These are phyloP conservation scores for Athripsodes cinereus DNA, from an alignment of 2,888 invertebrate species.

Conservation along the genomic window DNA sequence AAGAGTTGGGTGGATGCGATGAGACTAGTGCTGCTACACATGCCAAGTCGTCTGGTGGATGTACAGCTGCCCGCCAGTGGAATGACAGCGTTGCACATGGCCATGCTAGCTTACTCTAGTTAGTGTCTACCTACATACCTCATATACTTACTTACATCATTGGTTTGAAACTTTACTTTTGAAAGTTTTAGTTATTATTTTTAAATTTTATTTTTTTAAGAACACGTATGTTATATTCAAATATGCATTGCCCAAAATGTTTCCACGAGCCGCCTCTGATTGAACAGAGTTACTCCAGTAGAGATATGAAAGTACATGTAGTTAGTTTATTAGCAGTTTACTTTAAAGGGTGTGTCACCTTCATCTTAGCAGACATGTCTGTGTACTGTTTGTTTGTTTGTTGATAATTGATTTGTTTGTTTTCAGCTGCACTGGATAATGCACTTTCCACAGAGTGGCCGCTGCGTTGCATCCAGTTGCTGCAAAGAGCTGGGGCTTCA, in stretches of 20 bases:
- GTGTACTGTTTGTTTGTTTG: no score
- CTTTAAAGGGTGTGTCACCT: no score
- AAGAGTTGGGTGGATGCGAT: constrained; percentile 16
- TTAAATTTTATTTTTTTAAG: no score
- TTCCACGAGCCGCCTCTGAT: no score
- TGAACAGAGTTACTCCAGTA: not conserved
- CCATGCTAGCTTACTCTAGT: constrained; percentile 4
- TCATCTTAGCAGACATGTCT: no score
- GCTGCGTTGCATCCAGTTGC: not conserved
- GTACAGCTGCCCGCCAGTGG: constrained; percentile 5
- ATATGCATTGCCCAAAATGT: no score
- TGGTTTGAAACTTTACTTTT: no score
- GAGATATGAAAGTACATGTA: not conserved
- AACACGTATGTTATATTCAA: no score
- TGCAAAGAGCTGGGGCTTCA: not conserved
- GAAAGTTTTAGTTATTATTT: no score
- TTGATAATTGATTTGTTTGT: not conserved
- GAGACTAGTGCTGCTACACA: constrained; percentile 18
- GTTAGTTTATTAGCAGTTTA: not conserved
- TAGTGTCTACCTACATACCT: not conserved
- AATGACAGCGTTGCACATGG: constrained; percentile 11
- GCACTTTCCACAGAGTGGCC: not conserved
- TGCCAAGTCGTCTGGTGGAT: constrained; percentile 10
- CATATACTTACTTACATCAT: no score
- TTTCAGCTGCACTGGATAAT: not conserved